Evolutionary conservation across 2,888 invertebrate genomes (phyloP), one percentile per base, ranked within the genome.

Genomic region (Hipparchia semele): DNA sequence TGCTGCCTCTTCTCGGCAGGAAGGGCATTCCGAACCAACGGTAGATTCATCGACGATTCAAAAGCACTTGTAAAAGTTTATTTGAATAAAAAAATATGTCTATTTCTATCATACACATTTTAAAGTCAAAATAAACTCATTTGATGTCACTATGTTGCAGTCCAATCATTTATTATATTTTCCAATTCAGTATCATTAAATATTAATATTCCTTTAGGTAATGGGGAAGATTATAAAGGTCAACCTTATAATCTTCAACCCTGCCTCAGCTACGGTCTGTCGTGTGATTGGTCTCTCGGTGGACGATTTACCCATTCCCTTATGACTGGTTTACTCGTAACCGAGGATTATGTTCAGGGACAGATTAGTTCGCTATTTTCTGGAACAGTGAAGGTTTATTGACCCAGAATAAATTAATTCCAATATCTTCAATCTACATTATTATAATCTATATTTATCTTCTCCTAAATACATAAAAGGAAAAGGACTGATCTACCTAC

Each of bases 321-420:
- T 60, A 39, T 39, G 59, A 49, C 58, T 49, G 49, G n/a, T 59
- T 23, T 49, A 49, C 68, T 59, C 10, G 51, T n/a, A 33, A 46
- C 51, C 51, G 49, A 4, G 12, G 68, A 60, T 68, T 68, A 59
- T 59, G 33, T 59, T 68, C 49, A 39, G 49, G 49, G 68, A 59
- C 23, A 68, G 68, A 59, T 68, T 68, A 59, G 59, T 59, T 60
- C 59, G 68, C 68, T 33, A 59, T 59, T 59, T 60, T 59, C 7
- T 60, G 59, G 68, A 58, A 51, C 59, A 51, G 33, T 12, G 33
- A 51, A 68, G 33, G 49, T 68, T 33, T 60, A 68, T 51, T 68
- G 49, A 60, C 49, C 33, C 68, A 51, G 12, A 59, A 51, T 49
- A 12, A 68, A 68, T 60, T 68, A 49, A 68, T 33, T 60, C 49